phyloP scores from a whole-genome alignment of 2,113 vertebrate species.

The Elanus axillaris region DNA sequence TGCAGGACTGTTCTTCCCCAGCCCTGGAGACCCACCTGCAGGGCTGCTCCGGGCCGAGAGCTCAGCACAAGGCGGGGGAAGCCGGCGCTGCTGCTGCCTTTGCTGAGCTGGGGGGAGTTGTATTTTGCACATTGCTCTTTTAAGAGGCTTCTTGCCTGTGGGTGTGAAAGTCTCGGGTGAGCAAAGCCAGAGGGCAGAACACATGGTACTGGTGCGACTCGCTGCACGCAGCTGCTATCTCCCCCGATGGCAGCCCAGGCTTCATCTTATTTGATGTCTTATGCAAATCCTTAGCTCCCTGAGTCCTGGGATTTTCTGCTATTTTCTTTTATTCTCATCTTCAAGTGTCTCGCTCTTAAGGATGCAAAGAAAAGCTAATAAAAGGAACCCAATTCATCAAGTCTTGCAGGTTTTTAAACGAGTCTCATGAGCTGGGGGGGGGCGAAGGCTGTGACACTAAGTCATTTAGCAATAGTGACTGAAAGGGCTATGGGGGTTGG shows the following conservation, averaged over 20 bases:
- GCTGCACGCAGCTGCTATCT: background rate
- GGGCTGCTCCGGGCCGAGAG: background rate
- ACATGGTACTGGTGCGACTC: background rate
- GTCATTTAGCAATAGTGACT: fast-evolving
- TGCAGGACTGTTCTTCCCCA: background rate
- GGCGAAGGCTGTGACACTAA: background rate
- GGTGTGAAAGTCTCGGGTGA: constrained; percentile 19
- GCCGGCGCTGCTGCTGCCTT: fast-evolving
- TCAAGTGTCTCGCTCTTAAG: constrained; percentile 11
- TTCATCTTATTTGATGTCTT: constrained; percentile 56
- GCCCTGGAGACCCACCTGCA: background rate
- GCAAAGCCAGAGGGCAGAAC: constrained; percentile 49
- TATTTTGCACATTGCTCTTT: background rate
- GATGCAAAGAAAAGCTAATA: constrained; percentile 34
- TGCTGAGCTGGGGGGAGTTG: background rate
- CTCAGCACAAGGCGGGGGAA: background rate
- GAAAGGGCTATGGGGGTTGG: fast-evolving
- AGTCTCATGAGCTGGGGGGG: background rate
- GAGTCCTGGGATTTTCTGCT: constrained; percentile 49
- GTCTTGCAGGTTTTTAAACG: background rate
- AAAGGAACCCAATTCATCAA: background rate
- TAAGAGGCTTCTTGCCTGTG: background rate
- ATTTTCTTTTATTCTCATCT: constrained; percentile 39
- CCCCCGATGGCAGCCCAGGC: background rate
- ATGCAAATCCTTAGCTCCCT: constrained; percentile 39